These are phyloP conservation scores for Mionectes macconnelli DNA, from an alignment of 2,113 vertebrate genomes.

Conservation along the genomic window DNA sequence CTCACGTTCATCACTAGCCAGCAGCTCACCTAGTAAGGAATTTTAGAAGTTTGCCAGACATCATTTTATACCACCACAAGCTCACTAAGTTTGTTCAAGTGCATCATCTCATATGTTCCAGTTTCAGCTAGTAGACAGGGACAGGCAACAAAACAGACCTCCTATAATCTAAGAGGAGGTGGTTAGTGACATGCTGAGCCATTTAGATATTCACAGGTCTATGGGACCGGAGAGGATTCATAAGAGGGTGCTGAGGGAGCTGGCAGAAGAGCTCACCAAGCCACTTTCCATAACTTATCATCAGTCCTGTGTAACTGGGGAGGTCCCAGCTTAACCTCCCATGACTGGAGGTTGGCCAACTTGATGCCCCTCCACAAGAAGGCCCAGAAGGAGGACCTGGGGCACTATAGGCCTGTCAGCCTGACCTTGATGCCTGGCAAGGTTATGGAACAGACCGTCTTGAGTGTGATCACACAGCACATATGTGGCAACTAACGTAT, in stretches of 20 bases:
- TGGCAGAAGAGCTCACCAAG: neutral
- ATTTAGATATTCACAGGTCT: neutral
- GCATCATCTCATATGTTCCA: neutral
- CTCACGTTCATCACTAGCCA: neutral
- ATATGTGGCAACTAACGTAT: fast-evolving
- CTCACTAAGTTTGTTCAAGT: neutral
- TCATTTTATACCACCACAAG: neutral
- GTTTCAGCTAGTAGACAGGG: neutral
- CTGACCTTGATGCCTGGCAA: fast-evolving
- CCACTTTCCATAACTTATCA: neutral
- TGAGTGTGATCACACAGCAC: fast-evolving
- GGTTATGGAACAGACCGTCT: neutral
- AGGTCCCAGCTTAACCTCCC: neutral
- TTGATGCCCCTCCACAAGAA: neutral
- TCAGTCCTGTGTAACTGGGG: neutral
- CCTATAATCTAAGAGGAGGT: neutral
- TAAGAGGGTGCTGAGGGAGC: neutral
- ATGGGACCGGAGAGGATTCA: fast-evolving
- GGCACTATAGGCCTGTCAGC: too few relatives aligned
- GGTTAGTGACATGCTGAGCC: neutral
- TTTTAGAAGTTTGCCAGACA: neutral
- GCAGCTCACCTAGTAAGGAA: neutral
- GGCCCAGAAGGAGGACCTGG: neutral
- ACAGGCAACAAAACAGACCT: neutral
- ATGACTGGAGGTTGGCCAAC: neutral